Conservation (phyloP, 2,888 invertebrate species). For the Ophraella communa region DNA sequence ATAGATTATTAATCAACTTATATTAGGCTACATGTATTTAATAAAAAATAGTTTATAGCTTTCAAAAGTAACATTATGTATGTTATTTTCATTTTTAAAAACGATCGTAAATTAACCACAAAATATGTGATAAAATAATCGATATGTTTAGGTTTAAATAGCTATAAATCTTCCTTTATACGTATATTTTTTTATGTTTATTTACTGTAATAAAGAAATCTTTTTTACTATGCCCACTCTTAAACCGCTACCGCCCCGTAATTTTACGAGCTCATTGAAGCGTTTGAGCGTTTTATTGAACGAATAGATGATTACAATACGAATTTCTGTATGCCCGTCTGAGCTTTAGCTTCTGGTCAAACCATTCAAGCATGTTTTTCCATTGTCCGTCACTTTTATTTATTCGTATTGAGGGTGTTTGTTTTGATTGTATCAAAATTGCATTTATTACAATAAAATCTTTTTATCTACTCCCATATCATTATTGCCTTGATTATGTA, state of each 20-base stretch:
- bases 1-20: too few relatives aligned
- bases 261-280: slow-evolving; percentile 14
- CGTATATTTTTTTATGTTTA: background rate
- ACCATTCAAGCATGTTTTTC: slow-evolving; percentile 13
- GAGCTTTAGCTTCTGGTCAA: slow-evolving; percentile 18
- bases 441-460: background rate
- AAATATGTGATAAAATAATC: too few relatives aligned
- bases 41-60: too few relatives aligned
- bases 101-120: too few relatives aligned
- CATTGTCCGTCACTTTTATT: slow-evolving; percentile 10
- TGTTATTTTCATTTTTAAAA: too few relatives aligned
- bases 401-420: background rate
- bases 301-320: slow-evolving; percentile 20
- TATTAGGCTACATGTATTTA: too few relatives aligned
- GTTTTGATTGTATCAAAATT: slow-evolving; percentile 5
- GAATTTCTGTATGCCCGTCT: slow-evolving; percentile 17
- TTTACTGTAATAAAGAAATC: background rate
- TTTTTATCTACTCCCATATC: background rate
- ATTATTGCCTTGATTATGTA: too few relatives aligned
- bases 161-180: background rate
- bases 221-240: background rate
- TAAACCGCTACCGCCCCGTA: background rate
- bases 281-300: slow-evolving; percentile 17
- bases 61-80: too few relatives aligned
- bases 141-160: too few relatives aligned